Conservation (phyloP, 2,888 invertebrate genomes). For the Parapristionchus giblindavisi region DNA sequence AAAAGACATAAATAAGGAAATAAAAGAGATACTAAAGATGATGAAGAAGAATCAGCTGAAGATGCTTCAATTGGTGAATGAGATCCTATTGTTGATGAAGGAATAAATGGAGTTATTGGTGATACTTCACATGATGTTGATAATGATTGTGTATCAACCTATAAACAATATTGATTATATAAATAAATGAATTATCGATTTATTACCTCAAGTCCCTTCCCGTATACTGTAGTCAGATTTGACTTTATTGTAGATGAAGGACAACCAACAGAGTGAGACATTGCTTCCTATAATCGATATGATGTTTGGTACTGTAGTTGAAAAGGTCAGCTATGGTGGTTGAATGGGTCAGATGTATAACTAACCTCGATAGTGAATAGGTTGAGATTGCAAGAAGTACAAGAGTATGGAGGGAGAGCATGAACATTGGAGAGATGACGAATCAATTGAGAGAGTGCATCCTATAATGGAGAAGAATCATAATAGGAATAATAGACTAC, state of each 20-base stretch:
- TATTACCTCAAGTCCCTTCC: neutral
- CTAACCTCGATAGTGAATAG: constrained; percentile 1
- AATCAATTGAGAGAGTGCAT: constrained; percentile 56
- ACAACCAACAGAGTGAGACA: constrained; percentile 15
- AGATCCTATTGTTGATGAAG: neutral
- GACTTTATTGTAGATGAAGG: constrained; percentile 19
- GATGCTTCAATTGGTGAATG: constrained; percentile 20
- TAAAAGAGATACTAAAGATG: constrained; percentile 10
- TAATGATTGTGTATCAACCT: too few species aligned
- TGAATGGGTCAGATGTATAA: neutral
- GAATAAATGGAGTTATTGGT: neutral
- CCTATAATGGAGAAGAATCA: constrained; percentile 44
- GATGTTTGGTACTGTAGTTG: neutral
- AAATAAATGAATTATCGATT: too few species aligned
- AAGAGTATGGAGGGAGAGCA: constrained; percentile 59
- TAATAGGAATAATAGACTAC: neutral
- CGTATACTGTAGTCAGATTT: constrained; percentile 25
- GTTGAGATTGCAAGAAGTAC: constrained; percentile 49
- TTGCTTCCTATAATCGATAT: neutral
- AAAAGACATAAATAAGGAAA: constrained; percentile 3
- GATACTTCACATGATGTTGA: too few species aligned
- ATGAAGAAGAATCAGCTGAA: neutral
- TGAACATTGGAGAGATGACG: constrained; percentile 56
- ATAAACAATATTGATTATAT: too few species aligned
- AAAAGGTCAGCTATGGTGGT: neutral